Base-by-base conservation (phyloP, 2,797 vertebrate genomes). In the Pelobates cultripes region DNA sequence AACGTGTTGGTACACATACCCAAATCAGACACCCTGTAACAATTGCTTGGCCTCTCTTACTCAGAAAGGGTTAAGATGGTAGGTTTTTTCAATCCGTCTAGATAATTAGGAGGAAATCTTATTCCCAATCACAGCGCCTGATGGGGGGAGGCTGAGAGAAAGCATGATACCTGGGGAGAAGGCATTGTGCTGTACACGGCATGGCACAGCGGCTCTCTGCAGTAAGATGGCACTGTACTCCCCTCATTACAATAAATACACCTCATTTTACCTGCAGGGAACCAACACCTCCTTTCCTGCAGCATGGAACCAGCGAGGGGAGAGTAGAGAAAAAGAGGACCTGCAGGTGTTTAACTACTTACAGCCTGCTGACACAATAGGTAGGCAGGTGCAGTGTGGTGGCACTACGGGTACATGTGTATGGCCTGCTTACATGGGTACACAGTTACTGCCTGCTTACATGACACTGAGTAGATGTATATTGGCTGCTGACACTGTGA, bases 171-270 rank as follows among this genome's bases (percentile, higher is more conserved):
- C 77, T 14, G 68, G 77, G 77, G 67, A 79, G 82, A 45, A 79
- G 77, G 41, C 77, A 84, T 84, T 84, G 82, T 84, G 77, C 51
- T 47, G 57, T n/a, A 55, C 57, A 41, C 77, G 45, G 82, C 72
- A 79, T 79, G 82, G 82, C 63, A 67, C 77, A 70, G 74, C 66
- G 53, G 71, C 67, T 78, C 64, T 78, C 81, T 15, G 51, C 67
- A 53, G 57, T 73, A 79, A 79, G 43, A 55, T 43, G 6, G 77
- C 43, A 60, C 77, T 71, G 67, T 64, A 41, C 72, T 84, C 77
- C 77, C 71, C 17, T 84, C 82, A 84, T 84, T 84, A 84, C 82
- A 84, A 84, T 84, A 84, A 79, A 79, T 79, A 84, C 82, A 84
- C 82, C 82, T 84, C 67, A 84, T 84, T 84, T 84, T 84, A 84